These are phyloP conservation scores for Paralichthys olivaceus DNA, from an alignment of 2,113 vertebrate species.

Conservation along the genomic window DNA sequence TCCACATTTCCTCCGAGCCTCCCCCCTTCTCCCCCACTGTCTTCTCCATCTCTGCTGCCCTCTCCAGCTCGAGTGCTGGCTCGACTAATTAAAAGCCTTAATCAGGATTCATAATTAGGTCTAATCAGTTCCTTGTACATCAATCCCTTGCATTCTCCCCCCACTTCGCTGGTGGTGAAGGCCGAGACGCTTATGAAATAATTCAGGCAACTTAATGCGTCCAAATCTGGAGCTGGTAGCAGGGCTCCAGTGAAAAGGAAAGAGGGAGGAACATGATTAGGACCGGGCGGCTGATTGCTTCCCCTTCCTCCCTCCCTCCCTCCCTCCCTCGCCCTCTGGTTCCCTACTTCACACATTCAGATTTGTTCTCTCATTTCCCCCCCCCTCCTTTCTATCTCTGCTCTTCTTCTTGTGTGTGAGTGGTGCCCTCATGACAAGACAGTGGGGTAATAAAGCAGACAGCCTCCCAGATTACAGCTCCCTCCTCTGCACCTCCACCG, in stretches of 20 bases:
- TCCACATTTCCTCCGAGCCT: conserved; percentile 5
- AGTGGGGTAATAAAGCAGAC: conserved; percentile 60
- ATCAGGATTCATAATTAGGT: conserved; percentile 86
- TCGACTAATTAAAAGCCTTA: conserved; percentile 86
- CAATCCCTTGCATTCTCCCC: conserved; percentile 76
- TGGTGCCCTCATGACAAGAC: conserved; percentile 41
- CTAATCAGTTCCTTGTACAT: conserved; percentile 85
- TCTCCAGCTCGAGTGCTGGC: conserved; percentile 82
- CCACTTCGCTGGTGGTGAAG: conserved; percentile 68
- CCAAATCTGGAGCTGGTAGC: conserved; percentile 65
- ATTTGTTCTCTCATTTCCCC: conserved; percentile 32
- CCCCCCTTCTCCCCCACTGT: conserved; percentile 49
- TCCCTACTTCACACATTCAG: conserved; percentile 43
- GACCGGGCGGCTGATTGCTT: conserved; percentile 69
- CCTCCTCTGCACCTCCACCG: conserved; percentile 17
- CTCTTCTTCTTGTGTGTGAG: conserved; percentile 14
- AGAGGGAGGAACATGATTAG: conserved; percentile 65
- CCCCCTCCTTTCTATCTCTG: not conserved
- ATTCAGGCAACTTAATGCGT: conserved; percentile 73
- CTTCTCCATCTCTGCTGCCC: conserved; percentile 72
- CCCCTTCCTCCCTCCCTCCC: conserved; percentile 48
- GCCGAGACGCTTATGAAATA: conserved; percentile 80
- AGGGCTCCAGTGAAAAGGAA: conserved; percentile 55
- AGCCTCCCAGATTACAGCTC: conserved; percentile 59
- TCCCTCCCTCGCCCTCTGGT: conserved; percentile 45